Base-by-base conservation (phyloP, 1,140 invertebrate genomes). In the Habropoda laboriosa region DNA sequence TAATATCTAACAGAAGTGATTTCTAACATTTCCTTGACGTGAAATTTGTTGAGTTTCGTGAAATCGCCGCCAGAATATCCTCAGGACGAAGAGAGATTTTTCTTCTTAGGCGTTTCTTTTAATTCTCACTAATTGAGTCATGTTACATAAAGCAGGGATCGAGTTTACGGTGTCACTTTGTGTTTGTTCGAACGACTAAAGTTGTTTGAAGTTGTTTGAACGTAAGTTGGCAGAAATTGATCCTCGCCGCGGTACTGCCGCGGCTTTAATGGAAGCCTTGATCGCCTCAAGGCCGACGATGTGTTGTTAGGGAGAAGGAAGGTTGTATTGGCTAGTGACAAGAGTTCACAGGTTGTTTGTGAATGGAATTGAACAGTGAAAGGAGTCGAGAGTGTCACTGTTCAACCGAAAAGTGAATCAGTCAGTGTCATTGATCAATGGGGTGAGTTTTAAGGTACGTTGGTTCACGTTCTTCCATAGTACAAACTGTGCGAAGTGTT, bases 181-280 rank as follows among this genome's bases (percentile, higher is more conserved):
- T 21, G 18, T 40, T 57, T 40, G 38, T 13, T 30, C 38, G 27
- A 27, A 21, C 7, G 18, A 1, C 30, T 18, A 1, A 8, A 2
- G 10, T 24, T 3, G 2, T 13, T 40, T 16, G 18, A 71, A 32
- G 38, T 60, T 12, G 57, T 7, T 67, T 18, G 30, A 61, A 49
- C 21, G 4, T 5, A n/a, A 13, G 18, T n/a, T 24, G 5, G 8
- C 51, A 71, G 38, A 71, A 71, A 71, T n/a, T 71, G 68, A 57
- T 71, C 68, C 38, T 57, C 68, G 24, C 2, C 4, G 12, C 18
- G 27, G 30, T 21, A 49, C 30, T 64, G n/a, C 3, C 7, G 10
- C 0, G 13, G 4, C 2, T 0, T 5, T 63, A 27, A 63, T 42
- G 3, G 24, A 63, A 63, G 13, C 38, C 24, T 63, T 63, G 45